Evolutionary conservation across 2,797 vertebrate genomes (phyloP).

Genomic region (Bucorvus abyssinicus): DNA sequence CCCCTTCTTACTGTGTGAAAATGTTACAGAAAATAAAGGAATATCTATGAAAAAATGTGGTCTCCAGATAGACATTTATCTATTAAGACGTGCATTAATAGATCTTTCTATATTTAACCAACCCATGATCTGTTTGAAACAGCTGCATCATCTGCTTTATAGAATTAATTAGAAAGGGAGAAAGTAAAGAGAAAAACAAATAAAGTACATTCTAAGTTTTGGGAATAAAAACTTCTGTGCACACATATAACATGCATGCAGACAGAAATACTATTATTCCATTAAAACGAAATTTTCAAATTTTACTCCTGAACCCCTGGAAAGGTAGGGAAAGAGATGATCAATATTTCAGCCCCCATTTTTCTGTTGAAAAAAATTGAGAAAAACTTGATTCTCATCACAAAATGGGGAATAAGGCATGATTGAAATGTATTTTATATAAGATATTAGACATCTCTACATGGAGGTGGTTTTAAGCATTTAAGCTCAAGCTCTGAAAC

Average conservation of each 20-base stretch:
- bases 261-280: background rate
- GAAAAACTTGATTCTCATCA: background rate
- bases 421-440: background rate
- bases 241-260: background rate
- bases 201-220: background rate
- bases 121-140: background rate
- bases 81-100: conserved; percentile 20
- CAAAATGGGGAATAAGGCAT: background rate
- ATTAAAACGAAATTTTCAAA: background rate
- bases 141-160: background rate
- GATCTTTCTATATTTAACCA: conserved; percentile 1
- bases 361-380: background rate
- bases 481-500: background rate
- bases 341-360: background rate
- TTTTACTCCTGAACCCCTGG: background rate
- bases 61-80: conserved; percentile 27
- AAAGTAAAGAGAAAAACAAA: background rate
- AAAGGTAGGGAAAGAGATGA: background rate
- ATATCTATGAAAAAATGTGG: background rate
- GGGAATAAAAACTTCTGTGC: background rate
- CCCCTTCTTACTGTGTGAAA: conserved; percentile 7
- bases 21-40: background rate
- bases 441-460: background rate
- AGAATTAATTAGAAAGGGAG: background rate
- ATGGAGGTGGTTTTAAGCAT: background rate